Base-by-base conservation (phyloP, 2,797 vertebrate genomes). In the Gambusia yucatana region DNA sequence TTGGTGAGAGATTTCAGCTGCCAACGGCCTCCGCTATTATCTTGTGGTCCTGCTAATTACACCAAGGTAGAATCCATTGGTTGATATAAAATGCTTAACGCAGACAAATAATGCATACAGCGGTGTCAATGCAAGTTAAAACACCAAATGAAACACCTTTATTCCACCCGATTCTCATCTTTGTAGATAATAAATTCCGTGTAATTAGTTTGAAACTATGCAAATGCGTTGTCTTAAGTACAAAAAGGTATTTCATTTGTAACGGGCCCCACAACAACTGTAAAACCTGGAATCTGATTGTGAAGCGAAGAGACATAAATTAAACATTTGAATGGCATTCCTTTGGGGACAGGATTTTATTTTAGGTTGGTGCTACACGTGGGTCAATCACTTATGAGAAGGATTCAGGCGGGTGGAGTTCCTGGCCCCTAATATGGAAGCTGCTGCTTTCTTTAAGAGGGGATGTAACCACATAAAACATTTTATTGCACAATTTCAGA, bases 321-420 rank as follows among this genome's bases (percentile, higher is more conserved):
- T 79, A 75, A 70, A 81, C 52, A 73, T 84, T 6, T 65, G 77
- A 83, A 80, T 67, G 43, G 9, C 36, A 44, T 14, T 69, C 30
- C 30, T 84, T 79, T 86, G 75, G 33, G 55, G 74, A 83, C n/a
- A 13, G 65, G 83, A 43, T 75, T 55, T 7, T 4, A 44, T 75
- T 65, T 79, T 30, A 22, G 43, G 13, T 28, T 3, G 30, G 52
- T 67, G 63, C 72, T 52, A 3, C 48, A 39, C 57, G 39, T 74
- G 79, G 83, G 82, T 84, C 84, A 78, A 59, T 61, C 75, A 81
- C 82, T 83, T 86, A 57, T 65, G 72, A 67, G 61, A 73, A 69
- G 22, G 47, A 20, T 76, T 82, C 13, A 1, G 22, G 78, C 61
- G 48, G 77, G 30, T 79, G 71, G 57, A 82, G 72, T 36, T 25